Base-by-base conservation (phyloP, 2,888 invertebrate genomes). In the Hofmannophila pseudospretella region DNA sequence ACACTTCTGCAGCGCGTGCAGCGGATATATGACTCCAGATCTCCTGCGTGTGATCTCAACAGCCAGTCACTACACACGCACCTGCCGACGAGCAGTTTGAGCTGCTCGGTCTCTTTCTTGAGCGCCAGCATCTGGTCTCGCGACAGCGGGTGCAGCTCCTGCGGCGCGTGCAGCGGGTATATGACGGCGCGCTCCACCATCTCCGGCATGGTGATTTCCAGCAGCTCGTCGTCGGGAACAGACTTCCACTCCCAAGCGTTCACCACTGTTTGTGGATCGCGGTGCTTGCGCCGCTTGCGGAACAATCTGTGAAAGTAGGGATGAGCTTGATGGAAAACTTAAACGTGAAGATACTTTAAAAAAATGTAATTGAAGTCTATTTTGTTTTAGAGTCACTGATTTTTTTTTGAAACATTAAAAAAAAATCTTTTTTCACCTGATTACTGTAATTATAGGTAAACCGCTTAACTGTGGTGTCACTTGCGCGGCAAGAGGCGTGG, bases 191-290 rank as follows among this genome's bases (percentile, higher is more conserved):
- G 52, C 44, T 63, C 59, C 56, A 62, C 53, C 75, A 81, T 71
- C 40, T 66, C 76, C 1, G 75, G 67, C 32, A 48, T 61, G 2
- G 56, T 55, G 32, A 80, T 69, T 71, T 80, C 78, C 32, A 84
- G 58, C 32, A 80, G 42, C 32, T 86, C 85, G 8, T 73, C 57
- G 16, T 73, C 74, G 8, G 69, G 64, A 4, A 67, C 68, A 0
- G 71, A 68, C 12, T 56, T 49, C 86, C 86, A 87, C 36, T 74
- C 70, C 86, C 85, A 87, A 11, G 80, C 80, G 53, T 55, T 50
- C 1, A 51, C 33, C 9, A 77, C 70, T 5, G 46, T 31, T 27
- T 65, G 54, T 0, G 60, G 30, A 49, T 60, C 66, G 32, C 72
- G 74, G 49, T 73, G 71, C 45, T 65, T 72, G 41, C 87, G 86